Evolutionary conservation across 2,113 vertebrate genomes (phyloP).

Genomic region (Tamias sibiricus): DNA sequence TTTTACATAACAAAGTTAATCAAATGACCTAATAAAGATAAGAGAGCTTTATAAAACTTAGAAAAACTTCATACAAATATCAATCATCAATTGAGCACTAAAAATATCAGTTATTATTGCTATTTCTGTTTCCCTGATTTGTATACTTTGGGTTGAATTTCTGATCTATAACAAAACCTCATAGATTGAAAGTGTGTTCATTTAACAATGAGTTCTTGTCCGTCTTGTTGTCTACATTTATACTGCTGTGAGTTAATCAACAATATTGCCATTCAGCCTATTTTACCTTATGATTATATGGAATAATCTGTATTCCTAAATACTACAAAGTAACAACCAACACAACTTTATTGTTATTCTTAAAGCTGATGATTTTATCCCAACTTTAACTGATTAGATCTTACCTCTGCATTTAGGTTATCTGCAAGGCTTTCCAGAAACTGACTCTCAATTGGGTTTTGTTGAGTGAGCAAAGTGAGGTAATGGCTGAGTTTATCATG

Average conservation of each 20-base stretch:
- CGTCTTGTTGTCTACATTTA: not conserved
- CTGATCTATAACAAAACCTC: not conserved
- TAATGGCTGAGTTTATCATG: conserved; percentile 99
- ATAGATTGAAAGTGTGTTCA: not conserved
- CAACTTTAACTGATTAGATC: conserved; percentile 30
- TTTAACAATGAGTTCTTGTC: not conserved
- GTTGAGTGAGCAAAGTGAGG: conserved; percentile 97
- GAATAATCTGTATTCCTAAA: not conserved
- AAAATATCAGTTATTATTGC: not conserved
- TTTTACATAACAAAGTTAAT: conserved; percentile 36
- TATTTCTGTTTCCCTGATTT: not conserved
- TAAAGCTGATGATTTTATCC: not conserved
- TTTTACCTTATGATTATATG: not conserved
- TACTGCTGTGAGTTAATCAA: not conserved
- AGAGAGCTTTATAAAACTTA: conserved; percentile 24
- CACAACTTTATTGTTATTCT: not conserved
- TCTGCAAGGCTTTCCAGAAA: conserved; percentile 96
- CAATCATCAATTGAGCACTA: not conserved
- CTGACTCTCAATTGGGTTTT: conserved; percentile 99
- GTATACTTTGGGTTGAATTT: not conserved
- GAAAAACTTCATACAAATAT: not conserved
- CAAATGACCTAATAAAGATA: conserved; percentile 13
- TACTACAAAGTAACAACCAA: conserved; percentile 10
- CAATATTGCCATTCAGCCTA: not conserved
- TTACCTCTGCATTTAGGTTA: conserved; percentile 98